Percentiles rank a stretch among this genome's conserved stretches.
phyloP scores from a whole-genome alignment of 1,140 invertebrate species.

The Dendrolimus kikuchii region DNA sequence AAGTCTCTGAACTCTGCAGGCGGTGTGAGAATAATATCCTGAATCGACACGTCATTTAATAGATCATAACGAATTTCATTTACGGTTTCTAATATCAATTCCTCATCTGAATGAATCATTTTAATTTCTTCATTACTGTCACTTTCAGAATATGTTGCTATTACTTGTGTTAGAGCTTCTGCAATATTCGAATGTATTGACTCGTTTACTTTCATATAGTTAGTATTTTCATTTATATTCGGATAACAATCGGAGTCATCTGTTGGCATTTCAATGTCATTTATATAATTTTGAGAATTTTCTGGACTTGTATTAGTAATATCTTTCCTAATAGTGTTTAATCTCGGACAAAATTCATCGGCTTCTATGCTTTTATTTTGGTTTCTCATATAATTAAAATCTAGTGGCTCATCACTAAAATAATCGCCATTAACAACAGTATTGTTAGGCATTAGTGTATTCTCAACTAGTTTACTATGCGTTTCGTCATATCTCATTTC shows the following conservation, averaged over 20 bases:
- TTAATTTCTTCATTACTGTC: constrained; percentile 4
- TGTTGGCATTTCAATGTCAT: too few species aligned
- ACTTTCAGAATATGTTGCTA: constrained; percentile 25
- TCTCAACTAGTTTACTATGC: too few species aligned
- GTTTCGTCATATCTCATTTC: constrained; percentile 3
- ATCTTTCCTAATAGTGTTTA: too few species aligned
- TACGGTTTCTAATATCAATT: constrained; percentile 41
- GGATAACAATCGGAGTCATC: too few species aligned
- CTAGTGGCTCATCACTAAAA: too few species aligned
- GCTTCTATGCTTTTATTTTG: too few species aligned
- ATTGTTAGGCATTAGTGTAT: too few species aligned
- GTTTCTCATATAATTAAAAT: too few species aligned
- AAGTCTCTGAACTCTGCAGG: constrained; percentile 38
- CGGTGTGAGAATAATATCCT: constrained; percentile 43
- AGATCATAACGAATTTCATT: constrained; percentile 41
- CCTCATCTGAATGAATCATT: constrained; percentile 33
- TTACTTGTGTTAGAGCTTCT: constrained; percentile 40
- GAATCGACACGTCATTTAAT: constrained; percentile 13
- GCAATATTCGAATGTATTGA: constrained; percentile 29
- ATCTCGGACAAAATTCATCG: too few species aligned
- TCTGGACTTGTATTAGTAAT: too few species aligned
- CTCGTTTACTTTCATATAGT: constrained; percentile 3
- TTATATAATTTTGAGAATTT: too few species aligned
- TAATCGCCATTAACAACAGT: too few species aligned
- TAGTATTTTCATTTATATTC: not conserved